Base-by-base conservation (phyloP, 2,888 invertebrate species). In the Tachystola acroxantha region DNA sequence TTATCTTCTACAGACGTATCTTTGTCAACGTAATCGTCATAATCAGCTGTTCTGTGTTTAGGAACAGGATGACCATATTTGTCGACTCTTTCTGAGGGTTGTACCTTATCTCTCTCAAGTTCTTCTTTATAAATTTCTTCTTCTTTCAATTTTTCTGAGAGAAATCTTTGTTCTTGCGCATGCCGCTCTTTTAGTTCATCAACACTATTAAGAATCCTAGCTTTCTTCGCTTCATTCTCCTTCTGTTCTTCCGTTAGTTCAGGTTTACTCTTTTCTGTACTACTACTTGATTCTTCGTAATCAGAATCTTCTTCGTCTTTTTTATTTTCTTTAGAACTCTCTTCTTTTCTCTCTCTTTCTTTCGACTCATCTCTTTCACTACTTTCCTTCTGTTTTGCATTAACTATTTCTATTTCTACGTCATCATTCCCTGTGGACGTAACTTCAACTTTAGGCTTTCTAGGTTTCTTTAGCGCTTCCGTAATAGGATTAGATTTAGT, bases 141-240 rank as follows among this genome's bases (percentile, higher is more conserved):
- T 54, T 78, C 78, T 51, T 76, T 80, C 0, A 61, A 46, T 51
- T 69, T 79, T 40, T 84, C 79, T 7, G 72, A 65, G 50, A 84
- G 70, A 1, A 48, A 45, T 47, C 64, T 65, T 44, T 82, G 81
- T 55, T 86, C 85, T 44, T 64, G 48, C 9, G 67, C 73, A 39
- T 86, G 86, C 10, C 80, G 64, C 39, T 64, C 56, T 58, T 84
- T 86, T 9, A 86, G 49, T 27, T 77, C 74, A 38, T 86, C 85
- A 3, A 86, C 82, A 37, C 68, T 67, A 10, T 65, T 64, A 25
- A 86, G 54, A 43, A 86, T 74, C 37, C 61, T 67, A 2, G 70
- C 63, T 50, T 84, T 84, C 39, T 64, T 79, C 1, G 60, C 71
- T 54, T 82, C 82, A 34, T 53, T 76, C 54, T 79, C 77, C 36